A percentile compares a stretch with the other conserved stretches of the same genome.
Evolutionary conservation across 2,888 invertebrate genomes (phyloP).

Genomic region (Lysandra bellargus): DNA sequence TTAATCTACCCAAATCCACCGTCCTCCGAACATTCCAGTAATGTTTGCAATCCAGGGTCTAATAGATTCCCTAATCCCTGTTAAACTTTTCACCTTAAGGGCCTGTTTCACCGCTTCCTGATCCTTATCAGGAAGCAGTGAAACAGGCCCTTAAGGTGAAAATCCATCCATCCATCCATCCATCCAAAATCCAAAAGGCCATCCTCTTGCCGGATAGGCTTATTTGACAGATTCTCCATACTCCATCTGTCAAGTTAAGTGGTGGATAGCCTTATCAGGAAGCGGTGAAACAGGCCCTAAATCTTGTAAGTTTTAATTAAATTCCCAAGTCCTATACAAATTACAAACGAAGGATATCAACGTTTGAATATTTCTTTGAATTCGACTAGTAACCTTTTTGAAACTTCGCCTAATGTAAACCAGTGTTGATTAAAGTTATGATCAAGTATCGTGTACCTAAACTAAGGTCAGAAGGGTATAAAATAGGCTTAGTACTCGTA

Average conservation of each 20-base stretch:
- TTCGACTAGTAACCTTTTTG: not conserved
- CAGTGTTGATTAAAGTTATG: not conserved
- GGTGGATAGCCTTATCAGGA: too few species aligned
- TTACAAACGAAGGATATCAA: not conserved
- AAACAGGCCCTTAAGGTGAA: too few species aligned
- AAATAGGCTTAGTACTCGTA: not conserved
- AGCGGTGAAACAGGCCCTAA: too few species aligned
- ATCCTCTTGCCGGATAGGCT: too few species aligned
- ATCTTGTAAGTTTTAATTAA: not conserved
- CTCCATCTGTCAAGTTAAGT: too few species aligned
- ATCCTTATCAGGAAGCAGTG: too few species aligned
- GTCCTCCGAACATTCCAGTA: not conserved
- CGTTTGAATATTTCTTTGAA: not conserved
- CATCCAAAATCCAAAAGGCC: too few species aligned
- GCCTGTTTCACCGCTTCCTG: too few species aligned
- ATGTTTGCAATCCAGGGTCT: conserved; percentile 16
- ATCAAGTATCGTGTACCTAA: not conserved
- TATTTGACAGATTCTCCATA: too few species aligned
- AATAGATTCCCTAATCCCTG: conserved; percentile 20
- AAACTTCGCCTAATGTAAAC: not conserved
- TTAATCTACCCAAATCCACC: not conserved
- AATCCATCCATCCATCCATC: too few species aligned
- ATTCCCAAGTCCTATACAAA: not conserved
- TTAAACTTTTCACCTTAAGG: conserved; percentile 17
- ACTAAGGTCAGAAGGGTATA: not conserved